Evolutionary conservation across 2,113 vertebrate species (phyloP).

Genomic region (Oryzias woworae): DNA sequence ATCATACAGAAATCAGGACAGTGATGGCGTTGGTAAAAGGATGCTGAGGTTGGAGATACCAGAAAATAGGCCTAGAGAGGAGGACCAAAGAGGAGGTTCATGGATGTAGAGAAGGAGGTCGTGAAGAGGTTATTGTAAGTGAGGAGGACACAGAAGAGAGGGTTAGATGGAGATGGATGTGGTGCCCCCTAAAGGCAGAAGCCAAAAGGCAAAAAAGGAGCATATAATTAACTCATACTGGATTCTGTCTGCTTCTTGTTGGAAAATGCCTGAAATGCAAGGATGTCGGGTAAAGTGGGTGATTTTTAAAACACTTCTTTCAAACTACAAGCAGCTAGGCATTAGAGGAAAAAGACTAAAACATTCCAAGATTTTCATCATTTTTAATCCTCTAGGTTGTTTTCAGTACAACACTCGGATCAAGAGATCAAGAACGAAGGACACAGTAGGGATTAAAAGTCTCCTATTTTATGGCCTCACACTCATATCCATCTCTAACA

Average conservation of each 20-base stretch:
- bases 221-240: background rate
- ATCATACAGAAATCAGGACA: no score
- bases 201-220: no score
- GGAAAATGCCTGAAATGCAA: background rate
- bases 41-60: no score
- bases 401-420: conserved; percentile 42
- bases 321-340: background rate
- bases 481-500: no score
- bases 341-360: conserved; percentile 6
- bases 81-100: no score
- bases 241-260: background rate
- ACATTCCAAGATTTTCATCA: conserved; percentile 21
- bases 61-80: no score
- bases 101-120: no score
- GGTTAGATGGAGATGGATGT: no score
- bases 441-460: conserved; percentile 32
- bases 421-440: conserved; percentile 40
- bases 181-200: no score
- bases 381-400: conserved; percentile 51
- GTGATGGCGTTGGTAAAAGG: no score
- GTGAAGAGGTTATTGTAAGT: no score
- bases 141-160: no score
- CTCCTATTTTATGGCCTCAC: background rate
- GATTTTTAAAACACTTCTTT: background rate
- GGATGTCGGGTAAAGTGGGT: background rate